phyloP scores from a whole-genome alignment of 1,140 invertebrate genomes.

The Araneus ventricosus region DNA sequence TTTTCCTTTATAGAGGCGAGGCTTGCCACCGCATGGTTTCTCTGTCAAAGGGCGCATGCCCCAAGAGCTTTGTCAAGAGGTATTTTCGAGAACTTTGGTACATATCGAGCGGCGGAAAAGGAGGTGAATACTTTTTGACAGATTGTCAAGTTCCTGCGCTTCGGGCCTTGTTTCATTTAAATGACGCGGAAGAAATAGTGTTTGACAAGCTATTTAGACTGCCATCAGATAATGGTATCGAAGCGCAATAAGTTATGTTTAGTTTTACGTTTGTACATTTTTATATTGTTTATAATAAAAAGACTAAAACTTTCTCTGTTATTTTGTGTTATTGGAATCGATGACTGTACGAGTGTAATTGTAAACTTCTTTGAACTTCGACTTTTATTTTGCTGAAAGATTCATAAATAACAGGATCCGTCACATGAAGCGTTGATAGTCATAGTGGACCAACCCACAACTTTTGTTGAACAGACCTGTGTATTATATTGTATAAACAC shows the following conservation, averaged over 20 bases:
- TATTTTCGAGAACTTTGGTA: conserved; percentile 56
- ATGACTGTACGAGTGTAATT: no score
- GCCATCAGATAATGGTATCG: background rate
- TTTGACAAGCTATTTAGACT: background rate
- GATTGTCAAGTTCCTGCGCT: conserved; percentile 40
- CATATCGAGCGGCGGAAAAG: background rate
- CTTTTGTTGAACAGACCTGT: no score
- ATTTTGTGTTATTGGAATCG: no score
- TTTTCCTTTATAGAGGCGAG: conserved; percentile 22
- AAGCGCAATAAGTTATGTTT: background rate
- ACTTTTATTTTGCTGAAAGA: no score
- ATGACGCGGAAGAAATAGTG: background rate
- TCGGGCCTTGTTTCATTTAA: background rate
- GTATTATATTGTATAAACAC: no score
- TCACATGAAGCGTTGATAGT: no score
- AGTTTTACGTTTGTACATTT: background rate
- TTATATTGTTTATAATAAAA: background rate
- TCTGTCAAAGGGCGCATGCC: background rate
- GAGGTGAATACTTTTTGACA: conserved; percentile 27
- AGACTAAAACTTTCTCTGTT: background rate
- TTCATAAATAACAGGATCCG: no score
- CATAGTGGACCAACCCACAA: no score
- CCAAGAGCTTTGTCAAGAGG: conserved; percentile 30
- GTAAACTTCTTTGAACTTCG: no score
- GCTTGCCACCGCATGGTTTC: conserved; percentile 28